These are phyloP conservation scores for Procavia capensis DNA, from an alignment of 2,113 vertebrate genomes.

Conservation along the genomic window DNA sequence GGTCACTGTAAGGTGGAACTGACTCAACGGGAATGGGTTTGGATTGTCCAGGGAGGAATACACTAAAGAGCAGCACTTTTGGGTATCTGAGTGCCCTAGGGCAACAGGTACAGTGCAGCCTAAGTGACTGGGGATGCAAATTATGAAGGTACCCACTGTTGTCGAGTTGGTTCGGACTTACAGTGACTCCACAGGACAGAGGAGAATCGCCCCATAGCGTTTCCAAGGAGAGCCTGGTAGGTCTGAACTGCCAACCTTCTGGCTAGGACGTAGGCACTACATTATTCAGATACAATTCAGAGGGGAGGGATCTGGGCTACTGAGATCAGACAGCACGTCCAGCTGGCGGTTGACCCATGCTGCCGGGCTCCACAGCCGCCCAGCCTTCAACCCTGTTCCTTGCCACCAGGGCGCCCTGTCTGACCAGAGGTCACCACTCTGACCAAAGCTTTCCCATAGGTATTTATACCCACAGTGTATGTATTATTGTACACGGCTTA, in stretches of 20 bases:
- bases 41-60: too few relatives aligned
- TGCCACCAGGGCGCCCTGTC: accelerated
- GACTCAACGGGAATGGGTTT: too few relatives aligned
- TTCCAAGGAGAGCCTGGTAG: too few relatives aligned
- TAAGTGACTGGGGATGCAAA: not conserved
- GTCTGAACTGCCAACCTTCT: too few relatives aligned
- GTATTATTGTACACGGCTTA: not conserved
- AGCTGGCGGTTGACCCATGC: not conserved
- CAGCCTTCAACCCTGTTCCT: not conserved
- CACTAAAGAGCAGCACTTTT: not conserved
- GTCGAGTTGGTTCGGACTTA: too few relatives aligned
- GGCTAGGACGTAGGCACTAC: not conserved
- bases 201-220: too few relatives aligned
- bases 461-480: not conserved
- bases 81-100: not conserved
- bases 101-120: not conserved
- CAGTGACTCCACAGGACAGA: too few relatives aligned
- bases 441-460: not conserved
- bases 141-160: too few relatives aligned
- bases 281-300: not conserved
- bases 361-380: too few relatives aligned
- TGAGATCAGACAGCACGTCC: accelerated
- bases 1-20: too few relatives aligned
- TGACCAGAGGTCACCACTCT: not conserved
- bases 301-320: not conserved